Evolutionary conservation across 2,113 vertebrate genomes (phyloP), one percentile per base, ranked within the genome.

Genomic region (Dasyurus viverrinus): DNA sequence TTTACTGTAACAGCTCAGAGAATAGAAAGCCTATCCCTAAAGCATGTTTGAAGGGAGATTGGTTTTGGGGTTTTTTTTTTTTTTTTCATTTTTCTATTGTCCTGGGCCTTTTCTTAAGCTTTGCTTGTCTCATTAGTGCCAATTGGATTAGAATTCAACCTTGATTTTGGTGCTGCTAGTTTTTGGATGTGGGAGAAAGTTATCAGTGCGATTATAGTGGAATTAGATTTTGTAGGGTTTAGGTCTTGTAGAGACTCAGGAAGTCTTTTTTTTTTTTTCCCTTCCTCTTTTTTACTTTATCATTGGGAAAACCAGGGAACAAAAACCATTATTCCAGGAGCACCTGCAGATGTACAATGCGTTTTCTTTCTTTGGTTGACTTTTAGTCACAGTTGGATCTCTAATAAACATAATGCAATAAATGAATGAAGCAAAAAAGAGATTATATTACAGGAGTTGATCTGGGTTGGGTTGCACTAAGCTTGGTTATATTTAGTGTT

Each of bases 371-470:
- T 93, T 84, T 55, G 27, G 84, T 60, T 53, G 53, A 1, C 55
- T 93, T 93, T 2, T 6, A 26, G n/a, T 95, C 89, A 54, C 4
- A 3, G 36, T 92, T 92, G 91, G 93, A 93, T 9, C 14, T 47
- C 92, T 30, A 68, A 36, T 24, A 68, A 42, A 53, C 10, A 53
- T 3, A 54, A 7, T 42, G 52, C 54, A 95, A 95, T 95, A 97
- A 97, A 91, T 94, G 54, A 93, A 93, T 93, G 94, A 91, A 89
- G 95, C 92, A 48, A 22, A 91, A 84, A 90, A 76, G 94, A 84
- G n/a, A 42, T 84, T 42, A 42, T 84, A 84, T 95, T 94, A 55
- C 2, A 36, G 53, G 91, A 42, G 46, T 30, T 90, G 14, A 54
- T 19, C 57, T 93, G 90, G 36, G 0, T 90, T 93, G 89, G 27